Conservation (phyloP, 2,888 invertebrate species). For the Andrena fulva region DNA sequence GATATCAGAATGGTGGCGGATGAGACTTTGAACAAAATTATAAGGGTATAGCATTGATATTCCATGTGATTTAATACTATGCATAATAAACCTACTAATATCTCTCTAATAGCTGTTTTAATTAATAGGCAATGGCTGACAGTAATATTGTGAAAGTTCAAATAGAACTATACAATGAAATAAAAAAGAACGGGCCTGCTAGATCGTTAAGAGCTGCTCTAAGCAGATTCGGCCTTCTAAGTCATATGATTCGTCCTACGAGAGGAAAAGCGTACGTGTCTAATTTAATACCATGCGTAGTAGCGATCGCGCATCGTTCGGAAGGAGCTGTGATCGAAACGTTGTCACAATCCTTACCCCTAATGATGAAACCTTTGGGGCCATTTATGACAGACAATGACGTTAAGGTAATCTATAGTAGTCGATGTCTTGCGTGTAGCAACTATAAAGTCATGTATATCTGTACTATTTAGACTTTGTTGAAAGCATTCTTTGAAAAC, state of each 20-base stretch:
- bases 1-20: conserved; percentile 93
- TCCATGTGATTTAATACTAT: background rate
- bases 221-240: conserved; percentile 91
- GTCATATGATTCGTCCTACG: conserved; percentile 90
- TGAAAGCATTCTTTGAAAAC: conserved; percentile 87
- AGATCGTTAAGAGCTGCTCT: conserved; percentile 91
- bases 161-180: conserved; percentile 93
- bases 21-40: conserved; percentile 92
- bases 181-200: conserved; percentile 91
- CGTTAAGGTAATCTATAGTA: conserved; percentile 86
- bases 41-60: conserved; percentile 86
- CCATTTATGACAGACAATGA: conserved; percentile 90
- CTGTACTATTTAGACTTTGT: conserved; percentile 84
- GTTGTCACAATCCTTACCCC: conserved; percentile 87
- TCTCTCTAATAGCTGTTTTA: conserved; percentile 29
- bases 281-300: conserved; percentile 90
- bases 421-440: background rate
- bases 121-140: conserved; percentile 87
- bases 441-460: conserved; percentile 9
- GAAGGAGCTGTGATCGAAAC: conserved; percentile 91
- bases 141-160: conserved; percentile 90
- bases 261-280: conserved; percentile 92
- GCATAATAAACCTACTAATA: background rate
- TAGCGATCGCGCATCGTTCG: conserved; percentile 89
- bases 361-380: conserved; percentile 89